Evolutionary conservation across 2,113 vertebrate species (phyloP), one percentile per base, ranked within the genome.

Genomic region (Uria lomvia): DNA sequence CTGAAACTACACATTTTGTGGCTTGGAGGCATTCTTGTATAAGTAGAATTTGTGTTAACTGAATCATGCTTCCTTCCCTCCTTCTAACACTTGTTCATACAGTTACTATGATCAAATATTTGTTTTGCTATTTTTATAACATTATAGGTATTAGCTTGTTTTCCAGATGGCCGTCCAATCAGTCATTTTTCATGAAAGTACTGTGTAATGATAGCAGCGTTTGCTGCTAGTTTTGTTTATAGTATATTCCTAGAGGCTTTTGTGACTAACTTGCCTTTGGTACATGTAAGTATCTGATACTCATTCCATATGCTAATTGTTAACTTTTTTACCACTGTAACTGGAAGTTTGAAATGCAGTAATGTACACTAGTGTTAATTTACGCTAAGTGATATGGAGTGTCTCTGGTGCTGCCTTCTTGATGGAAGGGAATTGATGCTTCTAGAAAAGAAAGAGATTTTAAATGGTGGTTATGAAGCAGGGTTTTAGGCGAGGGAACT

Each of bases 21-120:
- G 92, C 83, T 94, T 92, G 86, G 94, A 91, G 83, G 91, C 80
- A 94, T 70, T 91, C 70, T 85, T 89, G 91, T 70, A 27, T 59
- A 92, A 72, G 53, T 86, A 72, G 74, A 65, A 68, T 52, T 76
- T 82, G 43, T 63, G 50, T 78, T 81, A 47, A 45, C 43, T 29
- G 74, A 95, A 62, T 85, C 70, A 50, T 60, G 53, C 70, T 87
- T 59, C 4, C 47, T 68, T 87, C 40, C 22, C 32, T 91, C 53
- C 19, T 66, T 23, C 79, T 86, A 49, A 86, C 40, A 22, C 55
- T 82, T 89, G 73, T 52, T 94, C 21, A 2, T 75, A 17, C 52
- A 66, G 68, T 82, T 87, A 53, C 70, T 91, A 26, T 38, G 68
- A 87, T 91, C 72, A 92, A 85, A 85, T 91, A 84, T 38, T 93